phyloP scores from a whole-genome alignment of 1,140 invertebrate genomes.

The Anagrus nilaparvatae region DNA sequence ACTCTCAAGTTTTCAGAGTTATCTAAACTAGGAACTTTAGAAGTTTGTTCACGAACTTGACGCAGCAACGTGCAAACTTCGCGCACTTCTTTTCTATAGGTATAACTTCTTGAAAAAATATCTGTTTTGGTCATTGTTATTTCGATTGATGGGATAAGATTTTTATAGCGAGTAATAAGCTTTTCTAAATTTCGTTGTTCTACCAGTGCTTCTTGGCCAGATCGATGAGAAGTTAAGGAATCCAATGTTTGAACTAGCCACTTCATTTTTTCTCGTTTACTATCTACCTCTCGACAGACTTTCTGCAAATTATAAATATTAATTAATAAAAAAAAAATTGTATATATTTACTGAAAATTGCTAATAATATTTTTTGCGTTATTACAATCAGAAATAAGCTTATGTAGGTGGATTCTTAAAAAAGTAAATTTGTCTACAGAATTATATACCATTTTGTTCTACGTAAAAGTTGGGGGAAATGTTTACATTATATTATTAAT shows the following conservation, averaged over 20 bases:
- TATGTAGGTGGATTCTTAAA: too few species aligned
- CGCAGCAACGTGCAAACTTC: conserved; percentile 69
- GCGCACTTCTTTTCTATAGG: conserved; percentile 76
- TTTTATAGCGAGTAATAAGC: conserved; percentile 77
- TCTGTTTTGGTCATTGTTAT: conserved; percentile 86
- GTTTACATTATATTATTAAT: too few species aligned
- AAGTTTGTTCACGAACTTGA: conserved; percentile 62
- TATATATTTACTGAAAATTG: conserved; percentile 1
- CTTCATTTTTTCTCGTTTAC: conserved; percentile 84
- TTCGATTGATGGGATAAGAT: conserved; percentile 83
- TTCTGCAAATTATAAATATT: too few species aligned
- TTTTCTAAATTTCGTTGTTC: conserved; percentile 74
- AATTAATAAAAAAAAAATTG: neutral
- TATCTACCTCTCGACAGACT: conserved; percentile 81
- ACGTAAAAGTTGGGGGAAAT: too few species aligned
- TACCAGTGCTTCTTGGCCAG: conserved; percentile 63
- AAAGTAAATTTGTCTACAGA: too few species aligned
- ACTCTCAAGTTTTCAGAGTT: conserved; percentile 64
- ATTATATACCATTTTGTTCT: too few species aligned
- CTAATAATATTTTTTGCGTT: too few species aligned
- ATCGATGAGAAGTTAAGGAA: conserved; percentile 69
- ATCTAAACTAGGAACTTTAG: conserved; percentile 53
- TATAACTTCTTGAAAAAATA: conserved; percentile 84
- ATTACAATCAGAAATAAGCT: too few species aligned
- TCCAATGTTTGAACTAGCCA: conserved; percentile 88